Base-by-base conservation (phyloP, 2,113 vertebrate species). In the Rana temporaria region DNA sequence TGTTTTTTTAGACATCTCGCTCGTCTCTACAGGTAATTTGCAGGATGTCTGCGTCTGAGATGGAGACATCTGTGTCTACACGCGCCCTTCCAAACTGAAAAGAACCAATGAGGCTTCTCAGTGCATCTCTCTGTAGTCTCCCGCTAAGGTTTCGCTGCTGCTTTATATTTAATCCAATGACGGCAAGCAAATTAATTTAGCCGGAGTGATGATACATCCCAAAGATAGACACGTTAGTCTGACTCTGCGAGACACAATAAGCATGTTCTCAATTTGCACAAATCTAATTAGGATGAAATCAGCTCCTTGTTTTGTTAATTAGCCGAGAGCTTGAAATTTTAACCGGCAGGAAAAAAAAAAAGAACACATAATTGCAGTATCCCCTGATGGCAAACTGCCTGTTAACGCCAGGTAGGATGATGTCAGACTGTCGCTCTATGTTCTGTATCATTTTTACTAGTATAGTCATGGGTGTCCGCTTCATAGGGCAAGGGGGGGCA, bases 241-340 rank as follows among this genome's bases (percentile, higher is more conserved):
- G 48, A 57, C 70, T 56, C 0, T 24, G 66, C 24, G 55, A 84
- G 55, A 20, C 19, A n/a, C 65, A 52, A 59, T 73, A 18, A 32
- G 53, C 9, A 73, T 14, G 53, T 18, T 34, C 70, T 34, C 70
- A 32, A 57, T 57, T 57, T 73, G 70, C 57, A 19, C 55, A 32
- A 59, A 73, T 73, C 57, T 73, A 73, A 73, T 73, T 73, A 73
- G 70, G 19, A 73, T 73, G 18, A 59, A 73, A 59, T 59, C 48
- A 57, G 70, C 53, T 17, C 26, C 26, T 73, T 42, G n/a, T 53
- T 26, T 34, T 12, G 17, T 73, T 73, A 32, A 73, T 73, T 73
- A 73, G 53, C 53, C 30, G 69, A 6, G 38, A 19, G 20, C 20
- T 22, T 53, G 68, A 70, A 73, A 30, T 59, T 26, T 14, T 57